Percentiles rank a stretch among this genome's conserved stretches.
phyloP scores from a whole-genome alignment of 2,797 vertebrate species.

The Gobio occitaniae region DNA sequence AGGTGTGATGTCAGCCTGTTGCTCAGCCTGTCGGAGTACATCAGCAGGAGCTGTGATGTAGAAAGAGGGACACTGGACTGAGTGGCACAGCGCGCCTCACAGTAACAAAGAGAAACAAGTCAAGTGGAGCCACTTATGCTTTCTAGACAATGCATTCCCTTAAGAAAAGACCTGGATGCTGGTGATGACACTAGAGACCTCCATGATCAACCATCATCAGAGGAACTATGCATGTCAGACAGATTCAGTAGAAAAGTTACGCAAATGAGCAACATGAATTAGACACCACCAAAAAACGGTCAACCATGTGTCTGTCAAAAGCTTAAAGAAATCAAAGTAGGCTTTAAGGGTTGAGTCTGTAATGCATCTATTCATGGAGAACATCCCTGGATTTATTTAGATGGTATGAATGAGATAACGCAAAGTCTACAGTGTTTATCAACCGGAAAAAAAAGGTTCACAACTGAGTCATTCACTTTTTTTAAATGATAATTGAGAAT shows the following conservation, averaged over 20 bases:
- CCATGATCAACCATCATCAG: neutral
- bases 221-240: neutral
- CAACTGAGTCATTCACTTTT: neutral
- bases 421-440: no score
- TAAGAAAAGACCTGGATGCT: neutral
- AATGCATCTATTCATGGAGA: neutral
- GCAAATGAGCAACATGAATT: neutral
- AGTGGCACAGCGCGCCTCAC: neutral
- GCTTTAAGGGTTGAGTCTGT: neutral
- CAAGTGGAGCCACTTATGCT: slow-evolving; percentile 17
- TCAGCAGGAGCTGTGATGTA: neutral
- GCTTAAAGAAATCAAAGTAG: neutral
- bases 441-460: neutral
- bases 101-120: slow-evolving; percentile 29
- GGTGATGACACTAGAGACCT: neutral
- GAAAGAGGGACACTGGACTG: neutral
- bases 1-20: neutral
- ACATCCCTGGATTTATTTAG: neutral
- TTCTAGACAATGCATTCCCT: neutral
- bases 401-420: neutral
- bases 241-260: neutral
- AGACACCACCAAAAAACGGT: neutral
- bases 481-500: neutral
- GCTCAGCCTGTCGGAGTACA: slow-evolving; percentile 19
- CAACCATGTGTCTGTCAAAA: neutral